Evolutionary conservation across 2,888 invertebrate genomes (phyloP), one percentile per base, ranked within the genome.

Genomic region (Trissolcus brochymenae): DNA sequence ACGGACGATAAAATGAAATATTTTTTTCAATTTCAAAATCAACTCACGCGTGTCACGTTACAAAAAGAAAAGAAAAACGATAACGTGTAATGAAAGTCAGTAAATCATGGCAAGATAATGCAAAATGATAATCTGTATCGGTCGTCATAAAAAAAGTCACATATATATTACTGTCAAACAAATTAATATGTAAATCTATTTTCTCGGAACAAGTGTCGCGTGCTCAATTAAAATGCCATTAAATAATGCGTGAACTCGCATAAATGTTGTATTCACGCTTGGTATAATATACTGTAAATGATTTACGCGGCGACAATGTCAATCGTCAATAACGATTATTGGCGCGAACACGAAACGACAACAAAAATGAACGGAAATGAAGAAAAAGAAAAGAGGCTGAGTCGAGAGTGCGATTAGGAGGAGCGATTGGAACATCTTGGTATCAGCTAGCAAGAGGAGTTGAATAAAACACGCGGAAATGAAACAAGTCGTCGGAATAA

Each of bases 401-500:
- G 35, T 16, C 14, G 17, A 41, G 51, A 64, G 35, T 4, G 51
- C 51, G 51, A 17, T 16, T 16, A 17, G 19, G 49, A 9, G 14
- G 51, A 53, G 19, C 25, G 25, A 25, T 25, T 25, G 25, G 25
- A 25, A 35, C 9, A 35, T 11, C 9, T 35, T 1, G 35, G 35
- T 35, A 49, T 16, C 40, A 54, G 60, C 43, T 41, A 19, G 41
- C 46, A 19, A 46, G 25, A 49, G 54, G 29, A 41, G 46, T 56
- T 54, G 57, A 66, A 66, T 67, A 72, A 72, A 61, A 67, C 61
- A 35, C 35, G 14, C 77, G 77, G 77, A 77, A 77, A 77, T 68
- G 73, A 77, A 73, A 68, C 73, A 43, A 65, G 76, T 76, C 65
- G 66, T 67, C 55, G 68, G 73, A 72, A 72, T 72, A 77, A 77